phyloP scores from a whole-genome alignment of 1,140 invertebrate genomes.

The Maconellicoccus hirsutus region DNA sequence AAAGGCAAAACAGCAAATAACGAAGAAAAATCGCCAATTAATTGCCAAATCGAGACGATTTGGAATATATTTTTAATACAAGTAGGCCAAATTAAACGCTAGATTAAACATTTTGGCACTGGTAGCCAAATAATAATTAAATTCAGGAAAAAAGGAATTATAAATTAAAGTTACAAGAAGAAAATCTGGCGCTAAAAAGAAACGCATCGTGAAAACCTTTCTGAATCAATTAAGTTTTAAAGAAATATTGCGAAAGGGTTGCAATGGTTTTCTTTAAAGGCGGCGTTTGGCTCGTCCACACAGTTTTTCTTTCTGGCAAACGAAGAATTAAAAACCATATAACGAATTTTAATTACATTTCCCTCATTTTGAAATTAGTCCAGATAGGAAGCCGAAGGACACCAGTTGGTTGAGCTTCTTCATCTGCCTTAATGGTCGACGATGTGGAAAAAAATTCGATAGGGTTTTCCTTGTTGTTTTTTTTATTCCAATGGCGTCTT shows the following conservation, averaged over 20 bases:
- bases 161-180: slow-evolving; percentile 19
- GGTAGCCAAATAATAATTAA: slow-evolving; percentile 17
- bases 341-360: slow-evolving; percentile 22
- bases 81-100: slow-evolving; percentile 21
- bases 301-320: slow-evolving; percentile 11
- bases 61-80: neutral
- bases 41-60: no score
- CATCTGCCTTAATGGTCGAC: no score
- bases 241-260: slow-evolving; percentile 16
- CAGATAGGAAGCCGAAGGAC: neutral
- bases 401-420: neutral
- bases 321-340: slow-evolving; percentile 20
- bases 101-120: slow-evolving; percentile 19
- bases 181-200: slow-evolving; percentile 19
- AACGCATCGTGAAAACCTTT: slow-evolving; percentile 17
- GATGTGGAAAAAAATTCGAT: no score
- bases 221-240: slow-evolving; percentile 20
- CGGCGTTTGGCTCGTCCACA: slow-evolving; percentile 11
- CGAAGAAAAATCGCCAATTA: no score
- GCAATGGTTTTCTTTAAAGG: no score
- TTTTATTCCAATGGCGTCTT: no score
- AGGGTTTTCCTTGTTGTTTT: no score
- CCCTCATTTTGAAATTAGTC: slow-evolving; percentile 17
- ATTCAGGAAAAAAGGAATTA: slow-evolving; percentile 21
- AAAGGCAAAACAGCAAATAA: no score